Evolutionary conservation across 2,888 invertebrate species (phyloP), one percentile per base, ranked within the genome.

Genomic region (Cheilosia impressa): DNA sequence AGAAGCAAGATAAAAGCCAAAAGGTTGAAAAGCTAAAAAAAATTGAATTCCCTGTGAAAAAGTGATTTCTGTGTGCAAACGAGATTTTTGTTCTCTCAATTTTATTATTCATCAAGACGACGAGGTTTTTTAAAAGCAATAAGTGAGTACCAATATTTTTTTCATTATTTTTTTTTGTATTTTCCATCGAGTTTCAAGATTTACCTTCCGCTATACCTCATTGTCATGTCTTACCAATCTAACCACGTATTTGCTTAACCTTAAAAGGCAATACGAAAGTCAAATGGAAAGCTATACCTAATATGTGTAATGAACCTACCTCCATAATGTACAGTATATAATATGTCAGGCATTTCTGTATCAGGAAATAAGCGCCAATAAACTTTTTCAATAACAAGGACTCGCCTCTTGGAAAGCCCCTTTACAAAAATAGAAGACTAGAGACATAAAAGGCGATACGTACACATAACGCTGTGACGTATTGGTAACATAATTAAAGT

Each of bases 121-220:
- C 80, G 80, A 65, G 75, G 79, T 84, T 71, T 84, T 80, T 84
- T 41, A 80, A 84, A 71, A 80, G 75, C 80, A 84, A 71, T 76
- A 84, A 84, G 84, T 84, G 55, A 84, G 84, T 84, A 47, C 17
- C 2, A 7, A 24, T 4, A 7, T 10, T 13, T 31, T 27, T 66
- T 1, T n/a, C n/a, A n/a, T n/a, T 4, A 19, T 22, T 10, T 2
- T 10, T 10, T 22, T 22, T 10, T 22, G 1, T 24, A 13, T 13
- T 38, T 41, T 41, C 7, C 7, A 17, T 45, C 53, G n/a, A 7
- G 43, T 24, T 4, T n/a, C 43, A 34, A 10, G 31, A 19, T 31
- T 45, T 31, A 45, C 43, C 4, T 68, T 13, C n/a, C 13, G 2
- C 13, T 55, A 5, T n/a, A n/a, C 10, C 10, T 13, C 31, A 19